Percentiles rank a stretch among this genome's conserved stretches.
Conservation (phyloP, 2,888 invertebrate genomes). For the Ligdia adustata region DNA sequence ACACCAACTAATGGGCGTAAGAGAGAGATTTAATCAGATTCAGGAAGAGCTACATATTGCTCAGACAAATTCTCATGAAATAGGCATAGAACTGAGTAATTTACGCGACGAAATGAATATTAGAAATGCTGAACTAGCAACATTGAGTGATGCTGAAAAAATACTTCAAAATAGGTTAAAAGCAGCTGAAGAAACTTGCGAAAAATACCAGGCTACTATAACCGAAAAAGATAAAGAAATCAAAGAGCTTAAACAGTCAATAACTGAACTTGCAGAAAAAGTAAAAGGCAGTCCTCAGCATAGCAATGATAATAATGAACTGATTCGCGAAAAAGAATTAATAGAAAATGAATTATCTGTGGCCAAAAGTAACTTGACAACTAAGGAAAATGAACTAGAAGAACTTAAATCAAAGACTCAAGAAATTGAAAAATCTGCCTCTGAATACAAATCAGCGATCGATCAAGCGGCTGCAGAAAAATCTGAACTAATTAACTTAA, state of each 20-base stretch:
- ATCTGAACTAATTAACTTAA: conserved; percentile 87
- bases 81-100: conserved; percentile 50
- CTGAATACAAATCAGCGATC: conserved; percentile 56
- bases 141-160: not conserved
- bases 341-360: conserved; percentile 53
- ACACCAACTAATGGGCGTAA: conserved; percentile 22
- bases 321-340: conserved; percentile 58
- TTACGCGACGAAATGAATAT: conserved; percentile 56
- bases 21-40: conserved; percentile 44
- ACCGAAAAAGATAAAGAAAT: conserved; percentile 66
- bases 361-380: conserved; percentile 45
- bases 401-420: conserved; percentile 50
- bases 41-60: conserved; percentile 56
- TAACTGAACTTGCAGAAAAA: conserved; percentile 57
- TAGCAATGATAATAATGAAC: conserved; percentile 58
- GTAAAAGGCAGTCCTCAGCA: conserved; percentile 53
- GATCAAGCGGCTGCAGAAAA: conserved; percentile 80
- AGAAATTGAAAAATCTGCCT: conserved; percentile 51
- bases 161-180: conserved; percentile 33
- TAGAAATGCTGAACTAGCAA: conserved; percentile 46
- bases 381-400: conserved; percentile 52
- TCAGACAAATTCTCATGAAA: conserved; percentile 58
- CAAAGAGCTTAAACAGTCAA: conserved; percentile 64
- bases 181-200: conserved; percentile 46
- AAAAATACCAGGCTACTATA: conserved; percentile 46